phyloP scores from a whole-genome alignment of 2,888 invertebrate genomes.

The Plagodis pulveraria region DNA sequence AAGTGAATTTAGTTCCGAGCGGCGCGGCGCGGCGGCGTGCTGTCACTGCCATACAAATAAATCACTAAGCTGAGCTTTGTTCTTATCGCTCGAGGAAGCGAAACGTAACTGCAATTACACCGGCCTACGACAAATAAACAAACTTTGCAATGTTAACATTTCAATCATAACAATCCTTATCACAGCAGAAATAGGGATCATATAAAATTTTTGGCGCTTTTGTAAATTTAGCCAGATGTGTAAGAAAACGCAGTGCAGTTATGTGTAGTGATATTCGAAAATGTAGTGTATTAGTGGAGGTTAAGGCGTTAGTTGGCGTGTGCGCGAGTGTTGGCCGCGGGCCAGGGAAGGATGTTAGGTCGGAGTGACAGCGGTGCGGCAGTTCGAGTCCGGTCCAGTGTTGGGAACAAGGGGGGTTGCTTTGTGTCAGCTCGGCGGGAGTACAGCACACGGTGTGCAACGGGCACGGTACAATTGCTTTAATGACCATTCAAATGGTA shows the following conservation, averaged over 20 bases:
- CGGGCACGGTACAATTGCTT: too few relatives aligned
- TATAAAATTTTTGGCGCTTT: neutral
- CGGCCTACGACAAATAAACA: constrained; percentile 26
- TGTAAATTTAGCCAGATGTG: constrained; percentile 1
- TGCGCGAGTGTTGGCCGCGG: neutral
- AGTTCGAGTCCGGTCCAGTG: neutral
- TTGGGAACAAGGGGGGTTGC: neutral
- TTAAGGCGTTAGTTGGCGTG: neutral
- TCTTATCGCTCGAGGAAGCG: constrained; percentile 32
- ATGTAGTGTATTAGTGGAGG: neutral
- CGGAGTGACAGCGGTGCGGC: neutral
- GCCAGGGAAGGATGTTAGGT: neutral
- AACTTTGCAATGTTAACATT: constrained; percentile 5
- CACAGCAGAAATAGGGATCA: neutral
- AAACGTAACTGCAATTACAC: constrained; percentile 38
- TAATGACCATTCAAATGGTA: too few relatives aligned
- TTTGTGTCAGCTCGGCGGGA: neutral
- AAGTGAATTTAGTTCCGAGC: neutral
- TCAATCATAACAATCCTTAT: constrained; percentile 3
- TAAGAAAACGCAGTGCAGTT: constrained; percentile 26
- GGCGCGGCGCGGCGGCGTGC: neutral
- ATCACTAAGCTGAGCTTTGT: constrained; percentile 24
- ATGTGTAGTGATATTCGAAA: neutral
- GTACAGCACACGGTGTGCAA: neutral
- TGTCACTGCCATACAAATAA: constrained; percentile 1